Conservation (phyloP, 2,888 invertebrate species). For the Coenonympha arcania region DNA sequence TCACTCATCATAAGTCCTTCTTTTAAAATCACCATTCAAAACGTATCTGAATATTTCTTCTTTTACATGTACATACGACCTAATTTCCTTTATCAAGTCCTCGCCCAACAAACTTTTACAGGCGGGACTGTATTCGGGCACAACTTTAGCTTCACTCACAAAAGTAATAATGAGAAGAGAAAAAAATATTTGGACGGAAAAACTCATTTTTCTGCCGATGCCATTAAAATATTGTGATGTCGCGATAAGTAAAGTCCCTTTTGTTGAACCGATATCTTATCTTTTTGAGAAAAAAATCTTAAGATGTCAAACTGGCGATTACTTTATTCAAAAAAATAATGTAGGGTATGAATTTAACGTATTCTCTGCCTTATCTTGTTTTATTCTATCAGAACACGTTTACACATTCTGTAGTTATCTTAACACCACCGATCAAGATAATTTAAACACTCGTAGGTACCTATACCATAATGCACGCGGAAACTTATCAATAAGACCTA, state of each 20-base stretch:
- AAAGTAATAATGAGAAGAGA: conserved; percentile 38
- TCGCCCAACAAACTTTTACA: conserved; percentile 57
- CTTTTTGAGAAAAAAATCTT: conserved; percentile 28
- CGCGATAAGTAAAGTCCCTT: conserved; percentile 34
- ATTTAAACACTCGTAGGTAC: too few relatives aligned
- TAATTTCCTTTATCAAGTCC: conserved; percentile 74
- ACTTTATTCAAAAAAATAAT: conserved; percentile 25
- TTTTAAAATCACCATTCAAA: conserved; percentile 68
- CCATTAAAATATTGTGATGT: conserved; percentile 36
- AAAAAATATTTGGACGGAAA: conserved; percentile 34
- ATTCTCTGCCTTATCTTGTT: conserved; percentile 4
- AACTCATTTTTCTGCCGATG: conserved; percentile 41
- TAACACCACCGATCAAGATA: too few relatives aligned
- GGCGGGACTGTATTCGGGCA: conserved; percentile 38
- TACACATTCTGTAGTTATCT: too few relatives aligned
- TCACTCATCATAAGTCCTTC: conserved; percentile 73
- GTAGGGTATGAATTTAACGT: background rate
- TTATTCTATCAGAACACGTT: too few relatives aligned
- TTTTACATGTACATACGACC: conserved; percentile 66
- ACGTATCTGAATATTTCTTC: conserved; percentile 70
- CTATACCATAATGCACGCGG: too few relatives aligned
- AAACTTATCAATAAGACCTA: too few relatives aligned
- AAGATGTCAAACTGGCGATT: conserved; percentile 36
- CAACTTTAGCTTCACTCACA: conserved; percentile 41
- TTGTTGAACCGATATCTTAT: conserved; percentile 42